These are phyloP conservation scores for Mormyrus proboscirostris DNA, from an alignment of 2,797 vertebrate species.

Conservation along the genomic window DNA sequence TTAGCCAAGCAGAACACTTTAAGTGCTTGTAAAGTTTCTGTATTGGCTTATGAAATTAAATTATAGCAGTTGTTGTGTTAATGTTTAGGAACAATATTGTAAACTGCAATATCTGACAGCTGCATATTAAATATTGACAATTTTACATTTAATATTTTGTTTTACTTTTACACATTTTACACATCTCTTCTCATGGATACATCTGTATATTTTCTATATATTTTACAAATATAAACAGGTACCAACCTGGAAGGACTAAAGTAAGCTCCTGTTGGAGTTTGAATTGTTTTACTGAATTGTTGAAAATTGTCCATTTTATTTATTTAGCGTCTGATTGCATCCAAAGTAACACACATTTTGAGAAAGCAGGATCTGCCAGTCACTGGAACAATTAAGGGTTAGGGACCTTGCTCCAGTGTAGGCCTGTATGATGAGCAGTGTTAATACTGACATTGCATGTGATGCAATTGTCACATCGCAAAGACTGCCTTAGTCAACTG, in stretches of 20 bases:
- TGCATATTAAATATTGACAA: conserved; percentile 36
- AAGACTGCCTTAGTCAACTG: background rate
- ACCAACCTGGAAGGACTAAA: background rate
- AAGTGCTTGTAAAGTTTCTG: conserved; percentile 31
- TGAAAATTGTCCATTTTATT: background rate
- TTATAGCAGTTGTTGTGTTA: background rate
- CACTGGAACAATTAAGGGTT: background rate
- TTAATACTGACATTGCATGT: background rate
- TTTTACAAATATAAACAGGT: background rate
- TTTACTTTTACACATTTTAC: background rate
- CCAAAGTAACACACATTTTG: background rate
- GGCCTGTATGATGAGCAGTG: background rate
- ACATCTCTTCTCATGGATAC: background rate
- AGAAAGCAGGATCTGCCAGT: background rate
- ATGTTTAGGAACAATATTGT: background rate
- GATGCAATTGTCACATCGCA: background rate
- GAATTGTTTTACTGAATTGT: background rate
- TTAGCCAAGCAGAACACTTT: conserved; percentile 44
- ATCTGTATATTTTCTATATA: background rate
- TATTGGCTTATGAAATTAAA: conserved; percentile 24
- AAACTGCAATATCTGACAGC: conserved; percentile 28
- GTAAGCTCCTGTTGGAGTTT: background rate
- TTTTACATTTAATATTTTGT: background rate
- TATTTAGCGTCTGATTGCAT: background rate
- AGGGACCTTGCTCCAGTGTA: background rate